phyloP scores from a whole-genome alignment of 2,113 vertebrate genomes.

The Micronisus gabar region DNA sequence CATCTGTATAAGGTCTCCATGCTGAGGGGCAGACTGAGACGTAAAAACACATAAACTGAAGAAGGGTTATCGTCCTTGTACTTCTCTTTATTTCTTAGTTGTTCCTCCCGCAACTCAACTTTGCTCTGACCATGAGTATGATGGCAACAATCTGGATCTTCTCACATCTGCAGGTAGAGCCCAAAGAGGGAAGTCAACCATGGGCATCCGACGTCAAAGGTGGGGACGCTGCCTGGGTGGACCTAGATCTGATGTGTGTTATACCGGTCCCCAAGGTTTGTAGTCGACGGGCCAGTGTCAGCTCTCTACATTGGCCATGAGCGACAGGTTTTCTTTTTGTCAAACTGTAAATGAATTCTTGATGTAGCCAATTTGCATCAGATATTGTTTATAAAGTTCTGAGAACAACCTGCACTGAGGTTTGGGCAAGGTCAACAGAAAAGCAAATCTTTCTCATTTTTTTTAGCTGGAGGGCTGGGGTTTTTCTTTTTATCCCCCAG shows the following conservation, averaged over 20 bases:
- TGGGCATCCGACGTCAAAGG: background rate
- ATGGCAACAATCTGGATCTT: background rate
- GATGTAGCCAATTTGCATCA: background rate
- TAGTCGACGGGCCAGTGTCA: background rate
- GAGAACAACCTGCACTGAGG: background rate
- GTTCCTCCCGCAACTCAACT: background rate
- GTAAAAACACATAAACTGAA: background rate
- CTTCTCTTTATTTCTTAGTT: background rate
- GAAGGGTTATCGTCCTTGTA: background rate
- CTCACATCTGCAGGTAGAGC: background rate
- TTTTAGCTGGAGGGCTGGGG: background rate
- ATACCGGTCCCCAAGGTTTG: background rate
- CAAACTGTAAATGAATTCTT: background rate
- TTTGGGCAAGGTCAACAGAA: background rate
- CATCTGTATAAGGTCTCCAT: background rate
- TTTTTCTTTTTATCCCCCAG: background rate
- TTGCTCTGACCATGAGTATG: background rate
- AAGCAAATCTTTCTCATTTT: background rate
- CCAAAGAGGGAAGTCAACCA: background rate
- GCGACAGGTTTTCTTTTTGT: background rate
- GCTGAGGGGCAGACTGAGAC: background rate
- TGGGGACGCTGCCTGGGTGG: background rate
- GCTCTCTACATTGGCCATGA: background rate
- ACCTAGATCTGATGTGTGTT: background rate
- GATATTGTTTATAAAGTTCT: background rate